Evolutionary conservation across 2,797 vertebrate genomes (phyloP).

Genomic region (Myiothlypis coronata): DNA sequence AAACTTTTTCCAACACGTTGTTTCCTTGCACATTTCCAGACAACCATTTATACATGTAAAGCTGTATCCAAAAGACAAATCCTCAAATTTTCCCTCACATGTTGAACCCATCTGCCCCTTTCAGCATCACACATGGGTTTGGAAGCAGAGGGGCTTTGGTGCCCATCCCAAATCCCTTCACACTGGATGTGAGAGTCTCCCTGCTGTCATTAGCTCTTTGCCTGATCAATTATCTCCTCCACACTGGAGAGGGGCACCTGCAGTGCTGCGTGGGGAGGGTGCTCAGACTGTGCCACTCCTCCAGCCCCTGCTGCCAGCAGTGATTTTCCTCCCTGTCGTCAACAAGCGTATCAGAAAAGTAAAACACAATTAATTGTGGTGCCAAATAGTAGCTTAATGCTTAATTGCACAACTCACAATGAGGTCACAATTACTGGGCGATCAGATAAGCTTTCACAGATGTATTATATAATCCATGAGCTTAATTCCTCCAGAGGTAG

Average conservation of each 20-base stretch:
- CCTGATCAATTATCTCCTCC: constrained; percentile 34
- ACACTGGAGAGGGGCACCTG: constrained; percentile 21
- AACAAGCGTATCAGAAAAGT: constrained; percentile 45
- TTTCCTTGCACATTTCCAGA: neutral
- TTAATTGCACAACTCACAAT: constrained; percentile 67
- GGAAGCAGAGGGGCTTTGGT: neutral
- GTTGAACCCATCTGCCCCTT: neutral
- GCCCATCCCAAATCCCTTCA: neutral
- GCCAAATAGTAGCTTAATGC: constrained; percentile 58
- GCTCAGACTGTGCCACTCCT: neutral
- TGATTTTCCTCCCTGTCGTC: constrained; percentile 27
- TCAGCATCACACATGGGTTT: neutral
- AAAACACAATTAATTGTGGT: constrained; percentile 68
- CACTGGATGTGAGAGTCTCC: neutral
- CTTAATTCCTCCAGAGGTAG: constrained; percentile 69
- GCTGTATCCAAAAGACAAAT: neutral
- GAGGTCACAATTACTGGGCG: constrained; percentile 70
- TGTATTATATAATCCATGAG: constrained; percentile 63
- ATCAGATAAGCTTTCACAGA: constrained; percentile 71
- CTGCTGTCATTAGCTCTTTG: constrained; percentile 33
- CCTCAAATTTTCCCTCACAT: rapidly evolving
- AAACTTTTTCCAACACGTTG: neutral
- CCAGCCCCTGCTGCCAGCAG: neutral
- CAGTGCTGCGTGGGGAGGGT: neutral
- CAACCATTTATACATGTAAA: neutral